Conservation (phyloP, 2,797 vertebrate species). For the Prunella strophiata region DNA sequence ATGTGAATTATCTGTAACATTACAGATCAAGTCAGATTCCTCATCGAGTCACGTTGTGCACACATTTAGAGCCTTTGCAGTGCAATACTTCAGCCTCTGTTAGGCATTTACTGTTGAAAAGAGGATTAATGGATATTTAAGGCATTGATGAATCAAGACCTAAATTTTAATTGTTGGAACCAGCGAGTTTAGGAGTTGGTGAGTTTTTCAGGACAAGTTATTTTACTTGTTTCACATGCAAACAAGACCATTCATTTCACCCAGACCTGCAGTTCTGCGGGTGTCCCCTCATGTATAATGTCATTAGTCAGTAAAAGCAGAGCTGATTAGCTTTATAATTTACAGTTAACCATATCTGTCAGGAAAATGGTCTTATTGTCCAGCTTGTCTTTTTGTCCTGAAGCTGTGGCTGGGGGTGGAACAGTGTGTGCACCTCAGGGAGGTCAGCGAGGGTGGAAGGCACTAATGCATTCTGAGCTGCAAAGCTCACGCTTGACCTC, state of each 20-base stretch:
- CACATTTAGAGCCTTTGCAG: neutral
- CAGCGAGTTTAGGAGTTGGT: neutral
- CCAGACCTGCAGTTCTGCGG: neutral
- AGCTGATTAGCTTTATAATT: conserved; percentile 60
- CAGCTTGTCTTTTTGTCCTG: conserved; percentile 41
- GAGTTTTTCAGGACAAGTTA: neutral
- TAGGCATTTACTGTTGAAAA: neutral
- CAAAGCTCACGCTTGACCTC: conserved; percentile 66
- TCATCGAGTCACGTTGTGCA: rapidly evolving
- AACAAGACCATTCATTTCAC: neutral
- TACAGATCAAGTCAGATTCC: neutral
- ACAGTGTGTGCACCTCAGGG: neutral
- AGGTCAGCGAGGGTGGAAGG: conserved; percentile 43
- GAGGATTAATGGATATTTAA: neutral
- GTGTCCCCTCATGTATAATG: neutral
- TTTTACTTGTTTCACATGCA: neutral
- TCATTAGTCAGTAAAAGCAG: conserved; percentile 47
- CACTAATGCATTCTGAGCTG: conserved; percentile 60
- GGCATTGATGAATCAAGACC: neutral
- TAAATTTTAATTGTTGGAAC: neutral
- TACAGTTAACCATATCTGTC: conserved; percentile 51
- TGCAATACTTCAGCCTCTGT: neutral
- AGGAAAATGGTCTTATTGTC: conserved; percentile 38
- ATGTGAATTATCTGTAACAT: neutral
- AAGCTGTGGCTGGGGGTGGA: conserved; percentile 57